phyloP scores from a whole-genome alignment of 2,113 vertebrate species.

The Halcyon malimbica region DNA sequence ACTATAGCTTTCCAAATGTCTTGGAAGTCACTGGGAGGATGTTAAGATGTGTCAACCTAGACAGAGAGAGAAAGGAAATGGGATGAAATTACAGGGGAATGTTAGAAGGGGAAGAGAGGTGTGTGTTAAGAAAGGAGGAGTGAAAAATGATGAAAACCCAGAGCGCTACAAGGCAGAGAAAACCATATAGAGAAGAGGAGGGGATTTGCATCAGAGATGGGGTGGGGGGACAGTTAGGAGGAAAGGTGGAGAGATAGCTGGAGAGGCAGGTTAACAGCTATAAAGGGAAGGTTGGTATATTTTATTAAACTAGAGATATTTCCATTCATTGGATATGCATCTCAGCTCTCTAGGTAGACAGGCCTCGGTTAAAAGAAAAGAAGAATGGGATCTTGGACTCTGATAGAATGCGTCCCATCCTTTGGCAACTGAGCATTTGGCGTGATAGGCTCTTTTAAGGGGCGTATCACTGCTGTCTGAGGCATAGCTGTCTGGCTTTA shows the following conservation, averaged over 20 bases:
- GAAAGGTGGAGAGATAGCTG: neutral
- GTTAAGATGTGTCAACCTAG: neutral
- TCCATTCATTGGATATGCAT: accelerated
- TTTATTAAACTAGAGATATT: neutral
- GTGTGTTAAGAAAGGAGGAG: neutral
- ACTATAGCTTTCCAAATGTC: neutral
- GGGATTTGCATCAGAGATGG: neutral
- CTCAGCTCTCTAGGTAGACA: neutral
- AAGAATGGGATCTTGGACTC: neutral
- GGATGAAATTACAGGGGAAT: neutral
- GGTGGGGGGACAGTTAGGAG: neutral
- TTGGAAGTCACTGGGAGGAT: neutral
- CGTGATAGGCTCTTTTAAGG: neutral
- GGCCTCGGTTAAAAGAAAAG: neutral
- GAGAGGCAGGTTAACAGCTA: neutral
- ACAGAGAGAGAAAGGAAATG: neutral
- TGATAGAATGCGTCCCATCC: neutral
- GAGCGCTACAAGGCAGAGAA: neutral
- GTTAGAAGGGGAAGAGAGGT: neutral
- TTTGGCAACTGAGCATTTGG: neutral
- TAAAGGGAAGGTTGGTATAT: neutral
- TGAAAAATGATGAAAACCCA: accelerated
- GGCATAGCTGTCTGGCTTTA: neutral
- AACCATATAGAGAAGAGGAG: neutral
- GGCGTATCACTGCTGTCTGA: neutral